Evolutionary conservation across 1,140 invertebrate species (phyloP), one percentile per base, ranked within the genome.

Genomic region (Chelonus insularis): DNA sequence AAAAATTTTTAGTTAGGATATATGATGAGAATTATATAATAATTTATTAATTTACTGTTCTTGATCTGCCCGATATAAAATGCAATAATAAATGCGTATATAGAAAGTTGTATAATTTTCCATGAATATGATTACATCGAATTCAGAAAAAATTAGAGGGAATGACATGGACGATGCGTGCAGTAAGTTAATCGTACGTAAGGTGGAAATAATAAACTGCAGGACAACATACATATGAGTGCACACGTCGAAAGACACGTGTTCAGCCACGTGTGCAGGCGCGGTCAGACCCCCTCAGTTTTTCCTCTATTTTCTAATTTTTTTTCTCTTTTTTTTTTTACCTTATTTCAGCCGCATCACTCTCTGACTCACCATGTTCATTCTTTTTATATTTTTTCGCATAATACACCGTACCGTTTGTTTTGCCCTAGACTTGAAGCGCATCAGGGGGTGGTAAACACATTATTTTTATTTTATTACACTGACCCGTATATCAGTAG

Each of bases 211-310:
- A 70, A 68, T 68, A 70, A 68, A 58, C 25, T 68, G 58, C 45
- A 64, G 67, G 48, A 62, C 63, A 47, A 63, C 58, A 43, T 43
- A 43, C 5, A 43, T 43, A 14, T 18, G n/a, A 52, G 52, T 60
- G 25, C 56, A 58, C 37, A 20, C 48, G 39, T 29, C 34, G 64
- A 67, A 63, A 67, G 70, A 78, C 75, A 78, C 76, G 76, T 77
- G 76, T 78, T 74, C 72, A 65, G 72, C 71, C 74, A 78, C 73
- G 76, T 75, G 73, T 76, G 70, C 69, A 63, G 43, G 23, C 39
- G 43, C 32, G 66, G 68, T 12, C 59, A 64, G 68, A 62, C 65
- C 56, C 62, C 62, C 55, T 61, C 50, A 48, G 36, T 54, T 62
- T 62, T 63, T 67, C 64, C 54, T 60, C 60, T 65, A 37, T 65